These are phyloP conservation scores for Diabrotica undecimpunctata DNA, from an alignment of 1,140 invertebrate species.

Conservation along the genomic window DNA sequence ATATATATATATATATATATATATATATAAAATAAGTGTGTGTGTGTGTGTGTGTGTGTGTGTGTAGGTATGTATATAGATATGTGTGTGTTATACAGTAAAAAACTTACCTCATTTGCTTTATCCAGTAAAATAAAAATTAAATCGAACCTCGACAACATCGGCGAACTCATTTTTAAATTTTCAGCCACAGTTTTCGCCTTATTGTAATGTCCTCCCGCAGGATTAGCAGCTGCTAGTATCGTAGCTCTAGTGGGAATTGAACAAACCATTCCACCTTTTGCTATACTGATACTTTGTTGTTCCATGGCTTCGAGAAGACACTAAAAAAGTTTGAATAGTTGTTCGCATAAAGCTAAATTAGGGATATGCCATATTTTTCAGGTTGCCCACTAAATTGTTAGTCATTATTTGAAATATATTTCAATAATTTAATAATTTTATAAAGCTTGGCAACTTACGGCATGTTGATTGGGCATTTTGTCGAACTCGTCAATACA, in stretches of 20 bases:
- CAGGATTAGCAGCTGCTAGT: constrained; percentile 89
- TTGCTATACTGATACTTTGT: constrained; percentile 85
- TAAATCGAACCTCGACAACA: constrained; percentile 90
- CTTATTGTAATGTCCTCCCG: constrained; percentile 82
- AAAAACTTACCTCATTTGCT: constrained; percentile 65
- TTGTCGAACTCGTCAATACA: constrained; percentile 97
- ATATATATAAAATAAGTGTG: too few relatives aligned
- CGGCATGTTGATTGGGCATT: constrained; percentile 58
- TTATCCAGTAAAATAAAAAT: constrained; percentile 88
- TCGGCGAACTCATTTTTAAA: constrained; percentile 76
- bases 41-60: too few relatives aligned
- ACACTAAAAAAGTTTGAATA: constrained; percentile 28
- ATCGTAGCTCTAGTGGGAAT: constrained; percentile 79
- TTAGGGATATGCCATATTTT: too few relatives aligned
- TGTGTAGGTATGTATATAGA: too few relatives aligned
- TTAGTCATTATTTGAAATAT: too few relatives aligned
- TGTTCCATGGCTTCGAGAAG: constrained; percentile 95
- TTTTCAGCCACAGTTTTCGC: constrained; percentile 88
- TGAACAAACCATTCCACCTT: constrained; percentile 77
- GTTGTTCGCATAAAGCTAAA: background rate
- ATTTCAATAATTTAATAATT: background rate
- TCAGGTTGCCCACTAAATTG: too few relatives aligned
- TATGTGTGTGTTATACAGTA: too few relatives aligned
- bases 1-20: too few relatives aligned
- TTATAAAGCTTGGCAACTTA: constrained; percentile 23